These are phyloP conservation scores for Boulengeromyrus knoepffleri DNA, from an alignment of 2,113 vertebrate species.

Conservation along the genomic window DNA sequence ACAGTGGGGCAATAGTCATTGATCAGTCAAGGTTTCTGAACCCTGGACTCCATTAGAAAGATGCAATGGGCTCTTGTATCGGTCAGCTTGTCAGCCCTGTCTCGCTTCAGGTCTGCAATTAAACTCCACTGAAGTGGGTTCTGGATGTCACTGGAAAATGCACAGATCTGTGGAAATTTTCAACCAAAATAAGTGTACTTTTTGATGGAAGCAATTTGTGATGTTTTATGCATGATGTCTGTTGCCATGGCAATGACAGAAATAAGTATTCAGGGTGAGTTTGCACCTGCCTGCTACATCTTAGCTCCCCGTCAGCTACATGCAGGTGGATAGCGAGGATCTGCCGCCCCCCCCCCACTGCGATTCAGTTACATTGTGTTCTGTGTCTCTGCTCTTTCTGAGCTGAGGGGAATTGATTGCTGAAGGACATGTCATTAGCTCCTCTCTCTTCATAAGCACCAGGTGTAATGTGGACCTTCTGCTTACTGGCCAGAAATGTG, in stretches of 20 bases:
- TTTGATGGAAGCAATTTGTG: neutral
- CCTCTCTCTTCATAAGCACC: neutral
- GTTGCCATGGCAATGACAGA: neutral
- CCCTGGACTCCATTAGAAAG: neutral
- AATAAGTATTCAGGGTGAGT: neutral
- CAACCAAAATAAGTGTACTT: neutral
- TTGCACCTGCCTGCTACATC: neutral
- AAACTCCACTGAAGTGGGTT: neutral
- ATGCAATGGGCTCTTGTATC: neutral
- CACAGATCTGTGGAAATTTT: neutral
- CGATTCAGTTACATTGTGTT: neutral
- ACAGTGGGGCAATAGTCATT: neutral
- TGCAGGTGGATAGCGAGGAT: neutral
- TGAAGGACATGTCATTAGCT: neutral
- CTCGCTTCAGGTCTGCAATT: neutral
- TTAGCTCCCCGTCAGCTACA: neutral
- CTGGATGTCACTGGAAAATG: neutral
- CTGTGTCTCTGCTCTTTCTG: neutral
- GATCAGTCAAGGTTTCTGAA: neutral
- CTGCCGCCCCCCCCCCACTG: neutral
- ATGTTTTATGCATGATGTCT: slow-evolving; percentile 2
- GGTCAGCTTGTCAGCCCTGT: neutral
- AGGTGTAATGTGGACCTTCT: neutral
- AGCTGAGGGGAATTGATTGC: neutral
- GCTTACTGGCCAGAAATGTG: neutral